Percentiles rank a stretch among this genome's conserved stretches.
phyloP scores from a whole-genome alignment of 35 echinoderm and acorn worm species.

The Strongylocentrotus purpuratus region DNA sequence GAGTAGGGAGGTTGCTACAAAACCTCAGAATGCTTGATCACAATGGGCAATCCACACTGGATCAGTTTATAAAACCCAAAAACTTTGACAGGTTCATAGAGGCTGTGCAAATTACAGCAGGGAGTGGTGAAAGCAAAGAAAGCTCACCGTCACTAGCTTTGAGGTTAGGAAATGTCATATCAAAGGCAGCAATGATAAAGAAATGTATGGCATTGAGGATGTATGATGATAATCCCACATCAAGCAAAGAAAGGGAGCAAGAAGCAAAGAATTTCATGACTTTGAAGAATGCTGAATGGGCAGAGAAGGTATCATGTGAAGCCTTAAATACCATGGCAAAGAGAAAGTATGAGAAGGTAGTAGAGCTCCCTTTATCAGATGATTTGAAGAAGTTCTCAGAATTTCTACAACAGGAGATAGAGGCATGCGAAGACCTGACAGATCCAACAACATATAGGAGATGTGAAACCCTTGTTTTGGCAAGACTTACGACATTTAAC shows the following conservation, averaged over 20 bases:
- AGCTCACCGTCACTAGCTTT: slow-evolving; percentile 46
- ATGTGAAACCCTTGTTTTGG: slow-evolving; percentile 43
- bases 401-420: slow-evolving; percentile 37
- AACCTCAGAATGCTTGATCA: neutral
- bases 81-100: neutral
- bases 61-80: slow-evolving; percentile 5
- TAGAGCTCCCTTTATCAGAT: slow-evolving; percentile 44
- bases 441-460: slow-evolving; percentile 43
- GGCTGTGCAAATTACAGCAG: slow-evolving; percentile 10
- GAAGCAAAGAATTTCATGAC: slow-evolving; percentile 50
- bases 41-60: neutral
- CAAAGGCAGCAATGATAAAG: slow-evolving; percentile 52
- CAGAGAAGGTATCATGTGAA: slow-evolving; percentile 45
- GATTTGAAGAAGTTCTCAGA: slow-evolving; percentile 56
- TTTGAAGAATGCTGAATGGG: slow-evolving; percentile 54
- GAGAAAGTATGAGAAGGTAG: slow-evolving; percentile 52
- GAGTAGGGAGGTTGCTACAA: slow-evolving; percentile 16
- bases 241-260: slow-evolving; percentile 36
- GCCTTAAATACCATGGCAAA: slow-evolving; percentile 11
- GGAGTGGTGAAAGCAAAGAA: slow-evolving; percentile 27
- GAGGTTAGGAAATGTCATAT: slow-evolving; percentile 36
- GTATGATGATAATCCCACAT: neutral
- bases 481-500: slow-evolving; percentile 60
- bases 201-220: slow-evolving; percentile 26
- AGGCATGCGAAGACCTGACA: neutral